A percentile compares a stretch with the other conserved stretches of the same genome.
These are phyloP conservation scores for Caenorhabditis sp. DNA, from an alignment of 2,888 invertebrate species.

Conservation along the genomic window DNA sequence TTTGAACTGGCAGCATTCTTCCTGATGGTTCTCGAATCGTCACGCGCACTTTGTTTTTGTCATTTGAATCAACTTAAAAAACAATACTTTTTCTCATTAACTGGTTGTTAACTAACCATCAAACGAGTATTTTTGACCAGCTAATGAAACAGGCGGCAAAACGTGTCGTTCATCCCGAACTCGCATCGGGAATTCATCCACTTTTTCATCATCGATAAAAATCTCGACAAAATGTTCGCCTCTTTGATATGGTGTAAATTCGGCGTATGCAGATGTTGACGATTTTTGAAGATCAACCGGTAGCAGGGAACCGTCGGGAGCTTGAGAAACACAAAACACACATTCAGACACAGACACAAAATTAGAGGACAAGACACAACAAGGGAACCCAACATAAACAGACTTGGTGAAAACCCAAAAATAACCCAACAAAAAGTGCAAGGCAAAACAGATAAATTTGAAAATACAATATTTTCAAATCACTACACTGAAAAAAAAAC, in stretches of 20 bases:
- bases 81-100: conserved; percentile 5
- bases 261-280: conserved; percentile 54
- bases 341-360: background rate
- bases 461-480: conserved; percentile 1
- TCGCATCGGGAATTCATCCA: conserved; percentile 36
- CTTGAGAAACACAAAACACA: conserved; percentile 43
- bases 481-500: conserved; percentile 7
- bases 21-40: conserved; percentile 58
- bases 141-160: conserved; percentile 49
- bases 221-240: conserved; percentile 60
- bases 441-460: conserved; percentile 5
- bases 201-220: conserved; percentile 44
- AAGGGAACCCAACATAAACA: conserved; percentile 9
- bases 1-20: conserved; percentile 53
- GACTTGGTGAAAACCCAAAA: background rate
- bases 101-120: conserved; percentile 28
- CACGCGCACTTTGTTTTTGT: conserved; percentile 58
- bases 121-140: conserved; percentile 57
- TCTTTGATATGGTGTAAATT: conserved; percentile 30
- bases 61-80: conserved; percentile 45
- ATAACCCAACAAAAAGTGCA: background rate
- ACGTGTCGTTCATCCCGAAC: conserved; percentile 31
- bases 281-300: conserved; percentile 54
- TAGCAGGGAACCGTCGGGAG: conserved; percentile 54
- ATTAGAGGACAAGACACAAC: background rate